These are phyloP conservation scores for Drosophila malerkotliana DNA, from an alignment of 1,140 invertebrate species.

Conservation along the genomic window DNA sequence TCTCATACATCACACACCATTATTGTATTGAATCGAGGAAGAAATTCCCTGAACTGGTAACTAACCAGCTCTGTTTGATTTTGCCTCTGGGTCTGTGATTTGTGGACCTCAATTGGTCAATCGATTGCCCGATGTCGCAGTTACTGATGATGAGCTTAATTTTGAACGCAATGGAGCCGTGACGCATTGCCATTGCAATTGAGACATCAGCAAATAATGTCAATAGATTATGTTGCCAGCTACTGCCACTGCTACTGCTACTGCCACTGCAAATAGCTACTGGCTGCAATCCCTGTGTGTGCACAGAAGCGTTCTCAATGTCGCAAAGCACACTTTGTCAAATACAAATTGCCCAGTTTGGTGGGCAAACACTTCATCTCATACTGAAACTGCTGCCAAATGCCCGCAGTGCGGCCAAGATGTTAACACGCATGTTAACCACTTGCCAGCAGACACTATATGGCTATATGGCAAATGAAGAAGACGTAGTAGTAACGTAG, in stretches of 20 bases:
- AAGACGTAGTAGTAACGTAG: conserved; percentile 25
- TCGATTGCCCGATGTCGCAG: conserved; percentile 37
- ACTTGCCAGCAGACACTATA: conserved; percentile 29
- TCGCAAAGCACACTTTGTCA: conserved; percentile 30
- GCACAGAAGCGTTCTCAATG: conserved; percentile 60
- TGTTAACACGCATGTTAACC: conserved; percentile 72
- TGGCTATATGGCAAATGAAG: conserved; percentile 25
- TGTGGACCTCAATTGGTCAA: conserved; percentile 28
- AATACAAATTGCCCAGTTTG: conserved; percentile 47
- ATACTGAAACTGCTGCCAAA: conserved; percentile 23
- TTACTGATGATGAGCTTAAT: conserved; percentile 35
- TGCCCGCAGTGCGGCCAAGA: conserved; percentile 30
- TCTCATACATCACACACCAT: not conserved
- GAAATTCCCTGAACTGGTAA: not conserved
- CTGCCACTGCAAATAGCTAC: conserved; percentile 1
- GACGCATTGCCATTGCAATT: conserved; percentile 41
- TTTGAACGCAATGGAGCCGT: conserved; percentile 57
- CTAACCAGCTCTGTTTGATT: not conserved
- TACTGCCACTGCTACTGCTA: no score
- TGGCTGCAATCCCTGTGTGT: not conserved
- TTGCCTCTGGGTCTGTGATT: not conserved
- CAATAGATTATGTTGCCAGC: conserved; percentile 18
- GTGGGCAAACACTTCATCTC: conserved; percentile 26
- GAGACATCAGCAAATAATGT: conserved; percentile 36
- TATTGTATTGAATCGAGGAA: not conserved